Percentiles rank a stretch among this genome's conserved stretches.
Evolutionary conservation across 2,797 vertebrate species (phyloP).

Genomic region (Poeciliopsis presidionis): DNA sequence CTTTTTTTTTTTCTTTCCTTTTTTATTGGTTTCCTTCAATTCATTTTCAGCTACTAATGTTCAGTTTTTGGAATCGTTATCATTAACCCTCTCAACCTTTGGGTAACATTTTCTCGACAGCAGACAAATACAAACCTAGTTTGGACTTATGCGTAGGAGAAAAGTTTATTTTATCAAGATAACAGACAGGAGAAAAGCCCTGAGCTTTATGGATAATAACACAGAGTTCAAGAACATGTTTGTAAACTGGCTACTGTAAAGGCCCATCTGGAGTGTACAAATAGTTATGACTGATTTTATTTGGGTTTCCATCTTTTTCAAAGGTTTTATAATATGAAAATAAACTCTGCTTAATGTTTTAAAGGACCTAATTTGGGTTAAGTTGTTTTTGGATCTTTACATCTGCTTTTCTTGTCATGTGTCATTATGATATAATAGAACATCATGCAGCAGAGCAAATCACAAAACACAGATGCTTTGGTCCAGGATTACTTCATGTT

Average conservation of each 20-base stretch:
- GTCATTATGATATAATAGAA: not conserved
- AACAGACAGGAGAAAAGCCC: conserved; percentile 3
- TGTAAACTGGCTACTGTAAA: conserved; percentile 13
- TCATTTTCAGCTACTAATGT: conserved; percentile 17
- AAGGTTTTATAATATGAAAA: not conserved
- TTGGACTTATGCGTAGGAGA: not conserved
- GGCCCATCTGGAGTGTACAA: conserved; percentile 2
- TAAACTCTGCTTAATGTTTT: not conserved
- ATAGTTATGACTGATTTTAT: conserved; percentile 21
- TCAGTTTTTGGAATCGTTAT: conserved; percentile 3
- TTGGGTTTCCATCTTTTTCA: conserved; percentile 11
- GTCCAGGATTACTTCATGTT: too few relatives aligned
- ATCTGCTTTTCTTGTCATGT: not conserved
- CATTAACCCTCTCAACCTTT: not conserved
- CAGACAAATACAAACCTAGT: not conserved
- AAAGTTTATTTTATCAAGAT: conserved; percentile 17
- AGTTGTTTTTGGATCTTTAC: not conserved
- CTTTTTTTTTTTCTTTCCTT: conserved; percentile 8
- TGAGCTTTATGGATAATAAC: conserved; percentile 12
- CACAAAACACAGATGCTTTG: not conserved
- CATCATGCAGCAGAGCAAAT: too few relatives aligned
- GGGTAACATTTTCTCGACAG: not conserved
- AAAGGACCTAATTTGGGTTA: not conserved
- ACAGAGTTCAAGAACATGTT: not conserved
- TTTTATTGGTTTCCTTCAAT: not conserved